phyloP scores from a whole-genome alignment of 2,797 vertebrate species.

The Malacoraja senta region DNA sequence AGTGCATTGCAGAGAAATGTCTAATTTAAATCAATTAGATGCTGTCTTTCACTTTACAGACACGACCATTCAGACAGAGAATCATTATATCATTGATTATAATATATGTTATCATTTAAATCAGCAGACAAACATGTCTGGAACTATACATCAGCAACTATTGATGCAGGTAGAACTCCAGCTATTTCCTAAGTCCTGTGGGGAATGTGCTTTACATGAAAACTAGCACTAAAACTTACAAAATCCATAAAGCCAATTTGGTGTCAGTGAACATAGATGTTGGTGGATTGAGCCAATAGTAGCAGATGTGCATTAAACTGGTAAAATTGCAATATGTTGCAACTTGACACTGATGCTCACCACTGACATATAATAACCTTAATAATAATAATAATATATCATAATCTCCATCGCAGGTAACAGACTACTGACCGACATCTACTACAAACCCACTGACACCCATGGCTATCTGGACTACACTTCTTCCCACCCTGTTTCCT shows the following conservation, averaged over 20 bases:
- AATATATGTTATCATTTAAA: constrained; percentile 20
- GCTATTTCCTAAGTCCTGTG: not conserved
- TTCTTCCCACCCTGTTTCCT: no score
- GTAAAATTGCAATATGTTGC: not conserved
- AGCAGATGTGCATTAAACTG: not conserved
- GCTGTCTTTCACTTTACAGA: not conserved
- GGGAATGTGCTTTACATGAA: not conserved
- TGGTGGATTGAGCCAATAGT: not conserved
- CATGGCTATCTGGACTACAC: no score
- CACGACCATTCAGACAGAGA: not conserved
- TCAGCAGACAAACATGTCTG: constrained; percentile 2
- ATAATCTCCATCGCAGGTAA: no score
- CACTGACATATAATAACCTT: no score
- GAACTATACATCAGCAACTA: not conserved
- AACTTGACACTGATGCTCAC: no score
- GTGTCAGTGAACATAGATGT: not conserved
- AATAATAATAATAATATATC: no score
- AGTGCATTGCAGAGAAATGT: not conserved
- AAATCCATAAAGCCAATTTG: not conserved
- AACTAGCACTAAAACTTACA: not conserved
- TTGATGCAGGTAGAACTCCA: not conserved
- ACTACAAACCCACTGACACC: no score
- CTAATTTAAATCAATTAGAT: not conserved
- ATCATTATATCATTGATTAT: not conserved
- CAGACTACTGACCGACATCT: no score